These are phyloP conservation scores for Cremastinae sp. DNA, from an alignment of 2,888 invertebrate species.

Conservation along the genomic window DNA sequence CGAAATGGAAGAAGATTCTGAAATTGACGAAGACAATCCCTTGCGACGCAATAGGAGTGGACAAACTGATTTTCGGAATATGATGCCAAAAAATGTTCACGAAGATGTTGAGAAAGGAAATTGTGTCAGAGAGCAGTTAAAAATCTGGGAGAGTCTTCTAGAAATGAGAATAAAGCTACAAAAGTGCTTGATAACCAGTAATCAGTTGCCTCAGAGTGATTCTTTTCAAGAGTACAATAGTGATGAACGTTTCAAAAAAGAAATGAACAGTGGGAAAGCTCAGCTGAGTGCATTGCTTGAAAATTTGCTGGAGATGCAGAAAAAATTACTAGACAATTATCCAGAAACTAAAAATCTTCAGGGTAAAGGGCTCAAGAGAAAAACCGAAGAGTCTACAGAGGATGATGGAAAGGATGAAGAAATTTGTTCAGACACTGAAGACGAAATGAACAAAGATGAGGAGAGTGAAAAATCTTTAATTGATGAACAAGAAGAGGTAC, in stretches of 20 bases:
- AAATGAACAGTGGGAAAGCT: constrained; percentile 81
- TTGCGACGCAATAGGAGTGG: constrained; percentile 76
- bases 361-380: constrained; percentile 69
- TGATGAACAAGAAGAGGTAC: constrained; percentile 83
- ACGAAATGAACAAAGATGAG: constrained; percentile 77
- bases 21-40: constrained; percentile 77
- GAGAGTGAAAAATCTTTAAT: constrained; percentile 51
- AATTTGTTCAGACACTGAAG: constrained; percentile 85
- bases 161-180: constrained; percentile 94
- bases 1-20: constrained; percentile 72
- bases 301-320: constrained; percentile 85
- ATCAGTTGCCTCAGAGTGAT: constrained; percentile 88
- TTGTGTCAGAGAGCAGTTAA: constrained; percentile 87
- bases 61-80: constrained; percentile 82
- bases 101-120: constrained; percentile 85
- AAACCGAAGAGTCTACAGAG: constrained; percentile 71
- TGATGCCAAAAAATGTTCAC: constrained; percentile 82
- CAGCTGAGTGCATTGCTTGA: constrained; percentile 85
- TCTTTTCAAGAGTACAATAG: constrained; percentile 81
- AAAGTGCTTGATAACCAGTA: constrained; percentile 88
- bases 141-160: constrained; percentile 91
- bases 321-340: constrained; percentile 83
- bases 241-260: constrained; percentile 82
- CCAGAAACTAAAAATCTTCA: constrained; percentile 85
- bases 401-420: constrained; percentile 81